Conservation (phyloP, 2,113 vertebrate genomes). For the Brachypteracias leptosomus region DNA sequence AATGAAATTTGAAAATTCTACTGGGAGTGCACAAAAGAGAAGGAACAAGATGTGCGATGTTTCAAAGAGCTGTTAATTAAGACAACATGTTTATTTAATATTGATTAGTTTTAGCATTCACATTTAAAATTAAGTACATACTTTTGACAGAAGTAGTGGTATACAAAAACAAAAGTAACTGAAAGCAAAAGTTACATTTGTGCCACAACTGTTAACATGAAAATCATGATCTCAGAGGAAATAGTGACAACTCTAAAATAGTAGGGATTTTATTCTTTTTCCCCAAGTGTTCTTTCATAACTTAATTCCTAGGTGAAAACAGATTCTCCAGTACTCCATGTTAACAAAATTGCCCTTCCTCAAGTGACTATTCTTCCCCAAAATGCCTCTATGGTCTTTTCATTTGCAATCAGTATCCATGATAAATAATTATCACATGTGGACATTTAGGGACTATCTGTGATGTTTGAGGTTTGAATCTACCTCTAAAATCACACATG, state of each 20-base stretch:
- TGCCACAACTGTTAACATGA: background rate
- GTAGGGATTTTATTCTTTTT: background rate
- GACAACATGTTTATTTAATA: conserved; percentile 59
- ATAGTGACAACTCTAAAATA: background rate
- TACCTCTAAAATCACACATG: background rate
- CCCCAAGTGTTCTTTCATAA: background rate
- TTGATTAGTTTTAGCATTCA: conserved; percentile 29
- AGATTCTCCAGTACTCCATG: background rate
- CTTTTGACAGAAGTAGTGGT: background rate
- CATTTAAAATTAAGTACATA: background rate
- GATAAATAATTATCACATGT: background rate
- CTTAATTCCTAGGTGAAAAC: background rate
- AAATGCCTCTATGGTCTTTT: background rate
- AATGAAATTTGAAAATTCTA: conserved; percentile 50
- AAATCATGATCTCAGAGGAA: background rate
- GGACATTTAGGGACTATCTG: background rate
- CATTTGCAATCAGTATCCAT: background rate
- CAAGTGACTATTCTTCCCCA: background rate
- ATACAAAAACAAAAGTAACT: background rate
- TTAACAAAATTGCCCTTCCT: background rate
- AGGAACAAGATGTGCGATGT: conserved; percentile 19
- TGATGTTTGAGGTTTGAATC: background rate
- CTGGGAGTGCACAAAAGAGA: conserved; percentile 40
- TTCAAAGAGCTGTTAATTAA: conserved; percentile 63
- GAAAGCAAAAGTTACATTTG: background rate